These are phyloP conservation scores for Dromaius novaehollandiae DNA, from an alignment of 2,113 vertebrate genomes.

Conservation along the genomic window DNA sequence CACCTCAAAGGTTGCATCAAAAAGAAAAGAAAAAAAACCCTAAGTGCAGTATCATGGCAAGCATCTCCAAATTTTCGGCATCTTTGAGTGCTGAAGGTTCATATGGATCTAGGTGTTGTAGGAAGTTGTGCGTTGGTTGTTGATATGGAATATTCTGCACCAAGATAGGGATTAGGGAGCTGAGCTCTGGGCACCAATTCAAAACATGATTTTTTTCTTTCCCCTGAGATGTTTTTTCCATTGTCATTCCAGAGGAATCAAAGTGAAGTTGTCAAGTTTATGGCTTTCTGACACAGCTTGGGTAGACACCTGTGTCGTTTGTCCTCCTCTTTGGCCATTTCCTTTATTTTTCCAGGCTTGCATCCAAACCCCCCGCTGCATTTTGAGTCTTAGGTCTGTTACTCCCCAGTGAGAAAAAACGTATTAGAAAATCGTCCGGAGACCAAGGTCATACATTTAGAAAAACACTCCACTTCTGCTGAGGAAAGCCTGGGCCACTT, in stretches of 20 bases:
- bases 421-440: neutral
- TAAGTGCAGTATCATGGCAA: neutral
- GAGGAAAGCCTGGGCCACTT: neutral
- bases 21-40: neutral
- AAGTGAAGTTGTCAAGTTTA: neutral
- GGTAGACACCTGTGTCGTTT: neutral
- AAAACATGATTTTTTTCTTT: neutral
- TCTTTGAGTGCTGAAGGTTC: neutral
- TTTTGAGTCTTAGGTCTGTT: conserved; percentile 21
- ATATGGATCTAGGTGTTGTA: rapidly evolving
- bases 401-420: neutral
- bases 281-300: neutral
- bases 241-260: neutral
- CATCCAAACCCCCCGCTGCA: neutral
- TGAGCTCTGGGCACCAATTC: neutral
- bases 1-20: neutral
- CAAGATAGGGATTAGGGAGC: neutral
- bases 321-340: neutral
- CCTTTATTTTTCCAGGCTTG: conserved; percentile 29
- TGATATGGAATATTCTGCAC: neutral
- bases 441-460: neutral
- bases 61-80: neutral
- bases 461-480: neutral
- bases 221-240: neutral
- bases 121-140: neutral